Evolutionary conservation across 2,888 invertebrate species (phyloP).

Genomic region (Caenorhabditis japonica): DNA sequence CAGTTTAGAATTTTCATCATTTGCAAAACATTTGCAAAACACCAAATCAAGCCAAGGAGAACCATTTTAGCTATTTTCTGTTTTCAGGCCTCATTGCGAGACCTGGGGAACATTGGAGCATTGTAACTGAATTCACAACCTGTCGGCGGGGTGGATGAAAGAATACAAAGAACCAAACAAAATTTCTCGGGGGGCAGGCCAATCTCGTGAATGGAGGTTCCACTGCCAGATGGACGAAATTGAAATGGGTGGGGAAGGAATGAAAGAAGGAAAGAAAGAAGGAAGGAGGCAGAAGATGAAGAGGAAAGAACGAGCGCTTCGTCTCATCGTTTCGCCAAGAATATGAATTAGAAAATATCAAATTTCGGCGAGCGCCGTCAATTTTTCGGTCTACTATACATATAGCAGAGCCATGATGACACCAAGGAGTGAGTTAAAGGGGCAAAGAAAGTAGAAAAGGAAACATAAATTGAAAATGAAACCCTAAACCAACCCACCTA

Average conservation of each 20-base stretch:
- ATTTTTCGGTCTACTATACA: no score
- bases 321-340: constrained; percentile 15
- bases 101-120: no score
- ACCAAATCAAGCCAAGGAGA: no score
- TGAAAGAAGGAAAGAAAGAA: constrained; percentile 22
- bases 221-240: constrained; percentile 9
- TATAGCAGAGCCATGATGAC: no score
- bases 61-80: no score
- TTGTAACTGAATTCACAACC: no score
- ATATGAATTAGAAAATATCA: constrained; percentile 49
- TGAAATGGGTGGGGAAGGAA: background rate
- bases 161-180: constrained; percentile 24
- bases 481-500: no score
- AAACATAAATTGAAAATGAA: no score
- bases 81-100: no score
- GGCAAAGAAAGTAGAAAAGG: constrained; percentile 2
- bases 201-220: constrained; percentile 32
- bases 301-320: constrained; percentile 15
- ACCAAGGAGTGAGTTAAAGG: no score
- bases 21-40: no score
- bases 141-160: constrained; percentile 8
- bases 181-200: constrained; percentile 15
- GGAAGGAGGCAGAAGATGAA: constrained; percentile 19
- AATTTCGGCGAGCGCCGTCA: constrained; percentile 41
- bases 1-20: no score